A percentile compares a stretch with the other conserved stretches of the same genome.
Conservation (phyloP, 1,140 invertebrate genomes). For the Tetraneura akinire region DNA sequence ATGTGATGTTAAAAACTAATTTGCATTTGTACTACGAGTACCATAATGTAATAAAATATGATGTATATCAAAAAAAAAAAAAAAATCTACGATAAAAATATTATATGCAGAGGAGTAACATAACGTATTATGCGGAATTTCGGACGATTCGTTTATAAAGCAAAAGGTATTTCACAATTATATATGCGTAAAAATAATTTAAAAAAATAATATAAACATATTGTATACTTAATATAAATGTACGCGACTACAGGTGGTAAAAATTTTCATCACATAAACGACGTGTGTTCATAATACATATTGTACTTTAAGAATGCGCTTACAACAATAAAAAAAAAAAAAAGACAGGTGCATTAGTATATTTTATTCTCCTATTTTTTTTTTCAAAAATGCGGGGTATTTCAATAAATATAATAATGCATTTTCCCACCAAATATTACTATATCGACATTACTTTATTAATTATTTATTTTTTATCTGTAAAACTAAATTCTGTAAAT, state of each 20-base stretch:
- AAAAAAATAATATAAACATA: no score
- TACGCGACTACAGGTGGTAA: no score
- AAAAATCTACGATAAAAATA: not conserved
- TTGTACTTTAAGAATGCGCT: not conserved
- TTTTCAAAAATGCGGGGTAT: not conserved
- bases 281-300: not conserved
- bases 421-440: constrained; percentile 30
- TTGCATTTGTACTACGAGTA: no score
- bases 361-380: not conserved
- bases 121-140: no score
- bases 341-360: constrained; percentile 23
- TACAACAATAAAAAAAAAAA: no score
- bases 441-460: constrained; percentile 13
- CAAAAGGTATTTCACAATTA: no score
- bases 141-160: no score
- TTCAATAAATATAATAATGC: not conserved
- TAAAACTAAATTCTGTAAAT: constrained; percentile 27
- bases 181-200: no score
- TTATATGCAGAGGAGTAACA: not conserved
- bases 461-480: constrained; percentile 12
- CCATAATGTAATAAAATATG: no score
- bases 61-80: not conserved
- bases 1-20: no score
- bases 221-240: no score
- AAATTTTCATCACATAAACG: no score